Base-by-base conservation (phyloP, 2,113 vertebrate species). In the Kryptolebias marmoratus region DNA sequence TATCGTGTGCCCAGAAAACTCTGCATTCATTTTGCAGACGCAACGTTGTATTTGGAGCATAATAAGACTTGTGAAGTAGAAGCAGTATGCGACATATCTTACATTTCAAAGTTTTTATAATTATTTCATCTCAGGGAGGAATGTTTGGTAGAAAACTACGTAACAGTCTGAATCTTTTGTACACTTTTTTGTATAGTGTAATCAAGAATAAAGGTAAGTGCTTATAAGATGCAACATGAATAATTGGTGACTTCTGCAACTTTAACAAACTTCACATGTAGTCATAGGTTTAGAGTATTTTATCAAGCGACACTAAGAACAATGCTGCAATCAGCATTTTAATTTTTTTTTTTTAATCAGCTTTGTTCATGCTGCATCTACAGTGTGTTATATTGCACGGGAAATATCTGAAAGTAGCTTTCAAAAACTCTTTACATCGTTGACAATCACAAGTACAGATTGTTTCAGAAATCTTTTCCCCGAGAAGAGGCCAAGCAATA, bases 21-120 rank as follows among this genome's bases (percentile, higher is more conserved):
- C 13, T 54, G 75, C 62, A 67, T 64, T 70, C 5, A 74, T 75
- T 72, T 36, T 73, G 44, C 68, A 62, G 32, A 64, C 18, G 60
- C 36, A 52, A 69, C 7, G 16, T 75, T 73, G 58, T 27, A 55
- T 73, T 65, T 71, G 47, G 12, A 11, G 44, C n/a, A 57, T 72
- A 81, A 58, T 64, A 62, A 78, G 53, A 60, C 63, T 53, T 2
- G 36, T 14, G 30, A 13, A 31, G 15, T 55, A 14, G 15, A 39
- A 50, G 31, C 1, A 48, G 11, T 58, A 1, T 54, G 73, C 65
- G 53, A 77, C 77, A 65, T 63, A 22, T 73, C 45, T 36, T 32
- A 50, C 47, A 28, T 63, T 49, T 63, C 61, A 0, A 15, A 36
- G 12, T 49, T 53, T 78, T 53, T 5, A 11, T 72, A 39, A 66